Evolutionary conservation across 1,140 invertebrate species (phyloP), one percentile per base, ranked within the genome.

Genomic region (Arctopsyche grandis): DNA sequence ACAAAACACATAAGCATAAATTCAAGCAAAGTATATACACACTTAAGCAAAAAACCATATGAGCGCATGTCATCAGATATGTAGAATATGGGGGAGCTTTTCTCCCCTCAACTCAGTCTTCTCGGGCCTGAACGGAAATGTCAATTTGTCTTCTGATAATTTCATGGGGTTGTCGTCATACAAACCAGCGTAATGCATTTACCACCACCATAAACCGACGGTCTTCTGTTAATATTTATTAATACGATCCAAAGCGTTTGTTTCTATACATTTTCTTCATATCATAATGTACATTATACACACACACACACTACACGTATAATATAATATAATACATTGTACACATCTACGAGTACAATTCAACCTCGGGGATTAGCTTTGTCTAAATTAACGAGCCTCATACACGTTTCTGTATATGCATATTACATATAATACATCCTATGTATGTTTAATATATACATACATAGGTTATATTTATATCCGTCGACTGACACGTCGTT

Each of bases 141-240:
- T 79, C 80, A 81, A 81, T 81, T 79, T 81, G 80, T 81, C 80
- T 81, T 81, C 78, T 81, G 70, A 58, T 81, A 79, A 81, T 81
- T 79, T 78, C 38, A 75, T 58, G 66, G 38, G 52, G 38, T 75
- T 66, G 44, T 48, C n/a, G 29, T 52, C 38, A 71, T 22, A 71
- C 24, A 66, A 66, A 24, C 60, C 14, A 22, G 21, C 60, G 24
- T 52, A 52, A 52, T 52, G 48, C 48, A 52, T 52, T 52, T 52
- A 52, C 16, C 16, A 16, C 48, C 48, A 52, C 12, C 48, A 52
- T 3, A 3, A 12, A 52, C 10, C 48, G 48, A 52, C 1, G 12
- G 3, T 16, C 10, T 1, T 16, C 48, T 12, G 48, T 14, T 52
- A 52, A 52, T 52, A 52, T 52, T 52, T 52, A 52, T 52, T 52